phyloP scores from a whole-genome alignment of 1,140 invertebrate genomes.

The Neuroterus valhalla region DNA sequence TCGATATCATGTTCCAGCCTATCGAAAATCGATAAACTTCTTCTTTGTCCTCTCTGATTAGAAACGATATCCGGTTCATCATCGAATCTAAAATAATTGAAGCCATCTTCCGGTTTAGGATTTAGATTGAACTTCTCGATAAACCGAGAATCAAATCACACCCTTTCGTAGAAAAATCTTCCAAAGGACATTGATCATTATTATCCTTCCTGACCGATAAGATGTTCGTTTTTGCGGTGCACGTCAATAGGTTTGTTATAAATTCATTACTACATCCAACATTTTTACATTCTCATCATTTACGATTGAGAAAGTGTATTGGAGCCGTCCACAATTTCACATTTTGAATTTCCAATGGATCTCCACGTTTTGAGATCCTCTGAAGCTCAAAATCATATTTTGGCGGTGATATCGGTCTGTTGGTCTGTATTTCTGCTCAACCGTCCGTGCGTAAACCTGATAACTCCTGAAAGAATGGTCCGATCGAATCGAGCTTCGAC shows the following conservation, averaged over 20 bases:
- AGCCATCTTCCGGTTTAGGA: not conserved
- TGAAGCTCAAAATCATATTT: no score
- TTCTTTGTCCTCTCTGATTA: not conserved
- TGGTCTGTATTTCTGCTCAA: no score
- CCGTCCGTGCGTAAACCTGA: no score
- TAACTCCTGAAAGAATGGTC: no score
- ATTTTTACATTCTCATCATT: no score
- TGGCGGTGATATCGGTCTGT: no score
- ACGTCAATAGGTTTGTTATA: not conserved
- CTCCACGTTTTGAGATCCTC: no score
- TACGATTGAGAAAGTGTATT: no score
- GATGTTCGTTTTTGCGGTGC: not conserved
- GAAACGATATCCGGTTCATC: slow-evolving; percentile 23
- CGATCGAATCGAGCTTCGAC: no score
- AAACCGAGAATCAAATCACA: slow-evolving; percentile 19
- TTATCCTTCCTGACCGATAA: not conserved
- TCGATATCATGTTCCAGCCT: not conserved
- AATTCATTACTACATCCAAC: not conserved
- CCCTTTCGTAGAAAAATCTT: not conserved
- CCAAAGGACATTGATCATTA: not conserved
- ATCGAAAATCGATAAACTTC: slow-evolving; percentile 22
- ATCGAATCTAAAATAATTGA: slow-evolving; percentile 8
- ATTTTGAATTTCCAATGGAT: no score
- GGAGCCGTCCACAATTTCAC: no score
- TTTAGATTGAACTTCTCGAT: slow-evolving; percentile 12